These are phyloP conservation scores for Diceros bicornis DNA, from an alignment of 2,797 vertebrate genomes.

Conservation along the genomic window DNA sequence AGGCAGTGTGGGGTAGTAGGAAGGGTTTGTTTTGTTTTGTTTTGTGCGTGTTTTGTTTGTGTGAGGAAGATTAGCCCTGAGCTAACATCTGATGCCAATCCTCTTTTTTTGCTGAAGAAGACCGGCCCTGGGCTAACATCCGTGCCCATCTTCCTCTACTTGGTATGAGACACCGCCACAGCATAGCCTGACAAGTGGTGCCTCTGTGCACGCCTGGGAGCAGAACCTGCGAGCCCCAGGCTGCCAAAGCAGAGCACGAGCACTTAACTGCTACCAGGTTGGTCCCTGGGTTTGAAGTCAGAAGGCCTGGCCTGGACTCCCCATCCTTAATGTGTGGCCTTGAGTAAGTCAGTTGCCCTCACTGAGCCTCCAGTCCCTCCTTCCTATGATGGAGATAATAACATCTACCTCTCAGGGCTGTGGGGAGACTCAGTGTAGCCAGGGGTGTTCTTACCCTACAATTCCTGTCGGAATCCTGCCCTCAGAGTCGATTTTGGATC, in stretches of 20 bases:
- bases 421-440: neutral
- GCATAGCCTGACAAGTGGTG: too few species aligned
- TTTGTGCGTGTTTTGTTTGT: too few species aligned
- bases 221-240: too few species aligned
- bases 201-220: too few species aligned
- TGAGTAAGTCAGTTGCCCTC: slow-evolving; percentile 40
- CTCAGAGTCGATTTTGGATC: neutral
- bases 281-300: neutral
- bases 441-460: neutral
- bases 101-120: too few species aligned
- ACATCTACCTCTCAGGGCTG: neutral
- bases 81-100: too few species aligned
- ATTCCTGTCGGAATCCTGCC: neutral
- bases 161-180: too few species aligned
- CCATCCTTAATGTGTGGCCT: slow-evolving; percentile 50
- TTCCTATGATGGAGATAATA: neutral
- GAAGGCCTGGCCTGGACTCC: slow-evolving; percentile 70
- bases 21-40: neutral
- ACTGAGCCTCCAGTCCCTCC: neutral
- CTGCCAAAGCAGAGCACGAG: too few species aligned
- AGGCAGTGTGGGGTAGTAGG: neutral
- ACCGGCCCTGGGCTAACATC: too few species aligned
- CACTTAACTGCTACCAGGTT: too few species aligned
- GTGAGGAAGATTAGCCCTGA: too few species aligned
- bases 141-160: too few species aligned